Percentiles rank a stretch among this genome's conserved stretches.
Evolutionary conservation across 2,888 invertebrate genomes (phyloP).

Genomic region (Netelia melanura): DNA sequence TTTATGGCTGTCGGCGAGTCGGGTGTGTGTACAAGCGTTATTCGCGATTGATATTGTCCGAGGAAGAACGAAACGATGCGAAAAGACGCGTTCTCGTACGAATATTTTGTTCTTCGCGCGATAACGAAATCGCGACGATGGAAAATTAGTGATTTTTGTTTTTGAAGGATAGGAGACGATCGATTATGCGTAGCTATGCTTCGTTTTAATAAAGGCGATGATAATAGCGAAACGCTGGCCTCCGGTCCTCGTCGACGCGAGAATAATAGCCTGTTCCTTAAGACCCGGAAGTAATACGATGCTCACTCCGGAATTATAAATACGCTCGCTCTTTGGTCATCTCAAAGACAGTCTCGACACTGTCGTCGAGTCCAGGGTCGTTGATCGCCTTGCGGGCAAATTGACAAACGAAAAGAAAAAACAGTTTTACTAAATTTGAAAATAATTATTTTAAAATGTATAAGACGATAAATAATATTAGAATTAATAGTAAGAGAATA

Average conservation of each 20-base stretch:
- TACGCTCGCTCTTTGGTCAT: not conserved
- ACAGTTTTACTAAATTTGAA: too few relatives aligned
- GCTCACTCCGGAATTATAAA: not conserved
- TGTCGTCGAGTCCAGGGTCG: not conserved
- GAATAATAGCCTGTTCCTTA: not conserved
- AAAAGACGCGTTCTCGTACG: not conserved
- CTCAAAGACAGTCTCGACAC: not conserved
- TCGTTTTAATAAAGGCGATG: not conserved
- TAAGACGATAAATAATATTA: too few relatives aligned
- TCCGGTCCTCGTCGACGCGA: not conserved
- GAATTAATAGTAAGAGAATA: too few relatives aligned
- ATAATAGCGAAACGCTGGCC: not conserved
- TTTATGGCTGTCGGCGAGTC: conserved; percentile 7
- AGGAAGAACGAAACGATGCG: not conserved
- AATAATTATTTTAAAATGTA: too few relatives aligned
- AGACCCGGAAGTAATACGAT: conserved; percentile 17
- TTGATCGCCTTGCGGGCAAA: too few relatives aligned
- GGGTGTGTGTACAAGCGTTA: not conserved
- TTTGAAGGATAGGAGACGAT: not conserved
- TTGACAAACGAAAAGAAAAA: too few relatives aligned
- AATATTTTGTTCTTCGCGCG: not conserved
- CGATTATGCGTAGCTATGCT: not conserved
- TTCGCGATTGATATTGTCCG: not conserved
- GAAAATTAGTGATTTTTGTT: not conserved
- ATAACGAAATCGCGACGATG: not conserved